phyloP scores from a whole-genome alignment of 2,113 vertebrate species.

The Canis aureus region DNA sequence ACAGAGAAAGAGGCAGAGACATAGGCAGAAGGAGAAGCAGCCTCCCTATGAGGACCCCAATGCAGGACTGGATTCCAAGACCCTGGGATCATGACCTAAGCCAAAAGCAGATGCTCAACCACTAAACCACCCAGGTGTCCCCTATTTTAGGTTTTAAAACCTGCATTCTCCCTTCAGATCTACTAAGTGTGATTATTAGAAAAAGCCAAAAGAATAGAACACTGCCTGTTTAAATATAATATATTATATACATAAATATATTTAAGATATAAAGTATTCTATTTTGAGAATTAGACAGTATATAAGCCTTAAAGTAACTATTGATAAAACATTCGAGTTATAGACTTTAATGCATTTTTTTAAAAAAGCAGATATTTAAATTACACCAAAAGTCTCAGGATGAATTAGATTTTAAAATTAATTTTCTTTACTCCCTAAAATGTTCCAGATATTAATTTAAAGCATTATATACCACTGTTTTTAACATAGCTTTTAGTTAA shows the following conservation, averaged over 20 bases:
- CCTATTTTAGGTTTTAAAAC: background rate
- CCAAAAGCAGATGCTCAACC: too few relatives aligned
- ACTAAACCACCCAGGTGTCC: too few relatives aligned
- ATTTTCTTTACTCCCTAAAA: background rate
- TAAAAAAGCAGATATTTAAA: background rate
- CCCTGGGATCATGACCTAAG: too few relatives aligned
- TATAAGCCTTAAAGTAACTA: background rate
- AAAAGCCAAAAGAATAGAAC: background rate
- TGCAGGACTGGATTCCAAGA: too few relatives aligned
- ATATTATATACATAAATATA: background rate
- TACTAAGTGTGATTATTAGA: background rate
- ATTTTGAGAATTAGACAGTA: background rate
- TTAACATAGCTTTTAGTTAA: background rate
- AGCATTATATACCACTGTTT: background rate
- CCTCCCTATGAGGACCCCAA: too few relatives aligned
- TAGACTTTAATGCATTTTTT: background rate
- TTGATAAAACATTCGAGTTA: background rate
- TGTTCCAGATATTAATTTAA: background rate
- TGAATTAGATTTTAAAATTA: background rate
- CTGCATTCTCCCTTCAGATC: background rate
- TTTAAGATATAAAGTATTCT: background rate
- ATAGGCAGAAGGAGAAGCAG: too few relatives aligned
- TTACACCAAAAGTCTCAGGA: background rate
- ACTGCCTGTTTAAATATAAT: background rate
- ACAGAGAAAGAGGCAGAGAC: too few relatives aligned